phyloP scores from a whole-genome alignment of 2,888 invertebrate species.

The Diarsia dahlii region DNA sequence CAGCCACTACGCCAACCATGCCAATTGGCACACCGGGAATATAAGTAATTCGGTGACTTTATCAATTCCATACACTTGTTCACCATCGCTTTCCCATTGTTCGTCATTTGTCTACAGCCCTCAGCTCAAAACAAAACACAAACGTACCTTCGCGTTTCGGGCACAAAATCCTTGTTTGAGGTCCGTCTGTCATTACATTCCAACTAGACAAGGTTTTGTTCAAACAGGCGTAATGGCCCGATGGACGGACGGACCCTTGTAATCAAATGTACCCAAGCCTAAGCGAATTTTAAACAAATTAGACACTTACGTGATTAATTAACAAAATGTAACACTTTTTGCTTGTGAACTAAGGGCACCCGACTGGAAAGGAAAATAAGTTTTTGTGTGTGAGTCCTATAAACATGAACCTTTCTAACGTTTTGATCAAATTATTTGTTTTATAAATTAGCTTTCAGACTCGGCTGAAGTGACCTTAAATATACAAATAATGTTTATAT shows the following conservation, averaged over 20 bases:
- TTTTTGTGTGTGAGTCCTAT: not conserved
- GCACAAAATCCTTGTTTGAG: conserved; percentile 24
- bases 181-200: conserved; percentile 32
- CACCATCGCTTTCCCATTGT: no score
- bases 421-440: conserved; percentile 4
- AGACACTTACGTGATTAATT: conserved; percentile 31
- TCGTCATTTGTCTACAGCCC: no score
- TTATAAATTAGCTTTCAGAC: not conserved
- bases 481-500: not conserved
- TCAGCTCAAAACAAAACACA: not conserved
- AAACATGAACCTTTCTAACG: not conserved
- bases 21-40: no score
- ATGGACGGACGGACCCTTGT: conserved; percentile 34
- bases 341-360: not conserved
- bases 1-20: no score
- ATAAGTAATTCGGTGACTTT: no score
- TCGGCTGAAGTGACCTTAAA: not conserved
- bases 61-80: no score
- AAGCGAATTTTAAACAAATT: conserved; percentile 50
- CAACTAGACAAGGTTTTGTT: conserved; percentile 30
- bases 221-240: conserved; percentile 27
- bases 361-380: not conserved
- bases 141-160: not conserved
- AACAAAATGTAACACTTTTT: conserved; percentile 18
- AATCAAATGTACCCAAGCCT: conserved; percentile 43